Percentiles rank a stretch among this genome's conserved stretches.
Evolutionary conservation across 1,140 invertebrate genomes (phyloP).

Genomic region (Drosophila setifemur): DNA sequence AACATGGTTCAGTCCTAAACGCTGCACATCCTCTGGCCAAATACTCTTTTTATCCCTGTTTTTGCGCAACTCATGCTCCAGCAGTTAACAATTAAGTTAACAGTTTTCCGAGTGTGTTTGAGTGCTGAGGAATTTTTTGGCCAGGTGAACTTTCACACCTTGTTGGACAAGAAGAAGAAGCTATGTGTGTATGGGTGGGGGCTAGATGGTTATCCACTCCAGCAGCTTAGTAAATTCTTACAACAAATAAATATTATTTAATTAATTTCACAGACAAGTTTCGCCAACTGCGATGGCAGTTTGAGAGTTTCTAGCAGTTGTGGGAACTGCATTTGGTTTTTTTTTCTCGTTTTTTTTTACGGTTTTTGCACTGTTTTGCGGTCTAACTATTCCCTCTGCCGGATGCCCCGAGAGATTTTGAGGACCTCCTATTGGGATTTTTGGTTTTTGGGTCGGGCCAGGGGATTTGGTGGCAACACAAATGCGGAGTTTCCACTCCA

Average conservation of each 20-base stretch:
- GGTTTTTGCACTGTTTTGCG: conserved; percentile 51
- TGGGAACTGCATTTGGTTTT: conserved; percentile 44
- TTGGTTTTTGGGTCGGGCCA: conserved; percentile 23
- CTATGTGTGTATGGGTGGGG: no score
- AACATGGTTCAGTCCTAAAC: conserved; percentile 54
- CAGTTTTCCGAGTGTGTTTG: conserved; percentile 54
- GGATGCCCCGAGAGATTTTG: not conserved
- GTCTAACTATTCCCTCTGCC: conserved; percentile 1
- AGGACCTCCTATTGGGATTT: conserved; percentile 19
- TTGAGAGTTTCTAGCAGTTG: conserved; percentile 26
- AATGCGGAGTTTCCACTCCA: not conserved
- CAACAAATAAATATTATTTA: conserved; percentile 73
- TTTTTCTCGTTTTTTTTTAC: no score
- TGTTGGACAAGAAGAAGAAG: conserved; percentile 24
- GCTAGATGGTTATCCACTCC: no score
- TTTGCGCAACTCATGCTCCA: not conserved
- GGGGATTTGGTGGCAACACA: conserved; percentile 6
- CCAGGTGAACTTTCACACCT: no score
- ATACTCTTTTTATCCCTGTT: not conserved
- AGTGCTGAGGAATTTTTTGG: conserved; percentile 41
- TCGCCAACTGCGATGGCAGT: conserved; percentile 30
- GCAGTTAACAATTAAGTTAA: conserved; percentile 74
- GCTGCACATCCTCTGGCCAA: conserved; percentile 31
- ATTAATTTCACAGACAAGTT: conserved; percentile 61
- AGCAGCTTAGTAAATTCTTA: conserved; percentile 62